A percentile compares a stretch with the other conserved stretches of the same genome.
Conservation (phyloP, 2,888 invertebrate species). For the Drosophila anceps region DNA sequence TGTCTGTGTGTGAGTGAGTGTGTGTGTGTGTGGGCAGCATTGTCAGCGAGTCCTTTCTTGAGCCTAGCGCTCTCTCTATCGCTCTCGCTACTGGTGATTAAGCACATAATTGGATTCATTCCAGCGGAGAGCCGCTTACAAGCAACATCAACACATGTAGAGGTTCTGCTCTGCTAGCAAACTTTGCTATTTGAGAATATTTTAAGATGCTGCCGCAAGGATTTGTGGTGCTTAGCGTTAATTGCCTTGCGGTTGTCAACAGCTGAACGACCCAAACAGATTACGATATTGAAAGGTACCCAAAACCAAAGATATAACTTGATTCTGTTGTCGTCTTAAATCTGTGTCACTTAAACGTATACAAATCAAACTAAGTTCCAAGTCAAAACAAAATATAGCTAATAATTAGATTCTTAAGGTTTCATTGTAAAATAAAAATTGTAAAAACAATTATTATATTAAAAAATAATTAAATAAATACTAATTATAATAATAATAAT, state of each 20-base stretch:
- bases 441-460: no score
- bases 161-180: slow-evolving; percentile 43
- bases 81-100: slow-evolving; percentile 68
- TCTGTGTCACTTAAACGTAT: not conserved
- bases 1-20: not conserved
- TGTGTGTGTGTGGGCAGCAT: slow-evolving; percentile 34
- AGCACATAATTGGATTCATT: slow-evolving; percentile 83
- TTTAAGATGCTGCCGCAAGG: slow-evolving; percentile 70
- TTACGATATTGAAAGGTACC: slow-evolving; percentile 18
- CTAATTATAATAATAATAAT: no score
- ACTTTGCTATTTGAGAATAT: slow-evolving; percentile 62
- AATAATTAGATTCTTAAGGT: no score
- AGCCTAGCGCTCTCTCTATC: slow-evolving; percentile 12
- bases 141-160: slow-evolving; percentile 60
- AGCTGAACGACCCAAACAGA: slow-evolving; percentile 37
- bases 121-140: slow-evolving; percentile 60
- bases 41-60: slow-evolving; percentile 59
- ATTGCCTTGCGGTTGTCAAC: slow-evolving; percentile 76
- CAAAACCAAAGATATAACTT: not conserved
- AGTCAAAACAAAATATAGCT: not conserved
- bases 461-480: no score
- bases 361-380: not conserved
- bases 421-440: not conserved
- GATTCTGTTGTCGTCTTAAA: not conserved
- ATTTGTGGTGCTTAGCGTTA: slow-evolving; percentile 77